These are phyloP conservation scores for Smutsia gigantea DNA, from an alignment of 2,797 vertebrate species.

Conservation along the genomic window DNA sequence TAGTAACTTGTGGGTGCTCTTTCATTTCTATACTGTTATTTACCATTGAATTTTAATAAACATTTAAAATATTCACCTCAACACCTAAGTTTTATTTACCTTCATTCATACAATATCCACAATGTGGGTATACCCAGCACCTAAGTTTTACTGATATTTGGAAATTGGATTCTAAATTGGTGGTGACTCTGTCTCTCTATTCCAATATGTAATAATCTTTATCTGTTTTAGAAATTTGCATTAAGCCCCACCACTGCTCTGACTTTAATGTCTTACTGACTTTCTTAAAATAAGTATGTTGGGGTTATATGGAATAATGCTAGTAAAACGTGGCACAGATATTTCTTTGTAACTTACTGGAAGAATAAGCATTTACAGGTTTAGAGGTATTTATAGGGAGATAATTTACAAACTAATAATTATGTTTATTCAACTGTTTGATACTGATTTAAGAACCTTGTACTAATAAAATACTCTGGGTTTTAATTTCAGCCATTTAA, in stretches of 20 bases:
- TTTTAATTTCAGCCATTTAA: neutral
- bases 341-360: neutral
- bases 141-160: neutral
- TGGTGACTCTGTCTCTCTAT: neutral
- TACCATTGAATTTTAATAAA: neutral
- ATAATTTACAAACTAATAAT: neutral
- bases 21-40: neutral
- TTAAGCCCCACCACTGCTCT: neutral
- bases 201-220: neutral
- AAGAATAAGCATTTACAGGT: neutral
- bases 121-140: neutral
- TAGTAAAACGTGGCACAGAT: neutral
- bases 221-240: neutral
- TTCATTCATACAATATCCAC: neutral
- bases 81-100: neutral
- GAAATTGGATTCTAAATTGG: neutral
- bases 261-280: neutral
- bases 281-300: neutral
- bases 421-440: neutral
- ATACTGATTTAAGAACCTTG: neutral
- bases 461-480: neutral
- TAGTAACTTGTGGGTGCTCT: neutral
- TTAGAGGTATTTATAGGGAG: neutral
- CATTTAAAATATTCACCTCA: neutral
- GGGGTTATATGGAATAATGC: neutral